Base-by-base conservation (phyloP, 2,113 vertebrate genomes). In the Todiramphus chloris region DNA sequence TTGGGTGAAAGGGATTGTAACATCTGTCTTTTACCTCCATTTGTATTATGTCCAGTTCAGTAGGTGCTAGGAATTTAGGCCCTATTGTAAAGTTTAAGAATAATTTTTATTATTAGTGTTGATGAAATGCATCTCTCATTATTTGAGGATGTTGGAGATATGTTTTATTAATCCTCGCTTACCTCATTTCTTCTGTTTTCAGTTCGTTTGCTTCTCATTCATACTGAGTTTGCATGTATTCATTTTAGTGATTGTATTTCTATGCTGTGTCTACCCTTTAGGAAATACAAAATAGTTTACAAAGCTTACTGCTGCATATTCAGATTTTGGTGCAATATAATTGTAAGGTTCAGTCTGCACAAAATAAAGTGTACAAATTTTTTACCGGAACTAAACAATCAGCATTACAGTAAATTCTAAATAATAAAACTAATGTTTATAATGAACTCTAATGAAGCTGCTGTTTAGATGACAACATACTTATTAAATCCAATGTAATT, bases 401-500 rank as follows among this genome's bases (percentile, higher is more conserved):
- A 92, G 64, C 73, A 75, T 83, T 95, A 83, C 41, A 75, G 51
- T 80, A 89, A 55, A 75, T 78, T 78, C 63, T 77, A 89, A 91
- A 75, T 46, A 91, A 62, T 89, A 90, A 76, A 97, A 88, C 8
- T 35, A 83, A 67, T 82, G 53, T 84, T 93, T 53, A 70, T 69
- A 86, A 84, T 82, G 58, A 93, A 83, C 37, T 90, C 11, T 58
- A 85, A 87, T 83, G 48, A 91, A 81, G 46, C 15, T 87, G 25
- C 64, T 94, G 8, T 90, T 96, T 94, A 59, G 50, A 93, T 73
- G 53, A 55, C 43, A 82, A 74, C 20, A 15, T 80, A 73, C 91
- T 95, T 93, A 92, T 90, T 86, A 93, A 17, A 78, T 9, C 17
- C 1, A 83, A 68, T 89, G 48, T 88, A 94, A 95, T 93, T 91